phyloP scores from a whole-genome alignment of 2,797 vertebrate species.

The Sebastes diaconus region DNA sequence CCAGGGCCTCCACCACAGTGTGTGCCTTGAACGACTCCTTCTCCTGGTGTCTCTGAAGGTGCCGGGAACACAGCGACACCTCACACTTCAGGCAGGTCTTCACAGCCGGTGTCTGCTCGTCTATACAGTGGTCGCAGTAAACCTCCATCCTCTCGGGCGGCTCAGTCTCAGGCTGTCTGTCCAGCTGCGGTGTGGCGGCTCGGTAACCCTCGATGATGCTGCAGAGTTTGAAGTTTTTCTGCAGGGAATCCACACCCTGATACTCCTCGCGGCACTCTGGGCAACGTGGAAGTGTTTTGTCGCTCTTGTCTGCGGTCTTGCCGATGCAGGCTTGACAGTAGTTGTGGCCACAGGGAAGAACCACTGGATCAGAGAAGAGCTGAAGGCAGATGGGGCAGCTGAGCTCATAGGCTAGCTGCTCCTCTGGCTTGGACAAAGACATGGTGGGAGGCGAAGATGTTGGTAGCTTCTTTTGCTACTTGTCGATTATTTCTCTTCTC shows the following conservation, averaged over 20 bases:
- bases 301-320: not conserved
- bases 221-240: conserved; percentile 81
- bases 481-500: not conserved
- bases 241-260: conserved; percentile 48
- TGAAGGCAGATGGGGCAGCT: conserved; percentile 82
- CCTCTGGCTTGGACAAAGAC: conserved; percentile 60
- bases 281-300: conserved; percentile 46
- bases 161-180: not conserved
- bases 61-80: conserved; percentile 78
- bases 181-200: conserved; percentile 1
- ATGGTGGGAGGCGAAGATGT: conserved; percentile 21
- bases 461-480: not conserved
- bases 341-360: conserved; percentile 81
- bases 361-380: conserved; percentile 70
- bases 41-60: conserved; percentile 77
- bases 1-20: conserved; percentile 58
- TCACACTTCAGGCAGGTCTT: conserved; percentile 83
- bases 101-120: conserved; percentile 41
- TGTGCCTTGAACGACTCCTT: conserved; percentile 70
- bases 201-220: conserved; percentile 76
- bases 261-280: conserved; percentile 79
- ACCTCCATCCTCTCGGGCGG: not conserved
- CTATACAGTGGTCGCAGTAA: conserved; percentile 77
- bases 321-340: conserved; percentile 79
- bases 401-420: conserved; percentile 72